Evolutionary conservation across 2,113 vertebrate genomes (phyloP), one percentile per base, ranked within the genome.

Genomic region (Cephalophus harveyi): DNA sequence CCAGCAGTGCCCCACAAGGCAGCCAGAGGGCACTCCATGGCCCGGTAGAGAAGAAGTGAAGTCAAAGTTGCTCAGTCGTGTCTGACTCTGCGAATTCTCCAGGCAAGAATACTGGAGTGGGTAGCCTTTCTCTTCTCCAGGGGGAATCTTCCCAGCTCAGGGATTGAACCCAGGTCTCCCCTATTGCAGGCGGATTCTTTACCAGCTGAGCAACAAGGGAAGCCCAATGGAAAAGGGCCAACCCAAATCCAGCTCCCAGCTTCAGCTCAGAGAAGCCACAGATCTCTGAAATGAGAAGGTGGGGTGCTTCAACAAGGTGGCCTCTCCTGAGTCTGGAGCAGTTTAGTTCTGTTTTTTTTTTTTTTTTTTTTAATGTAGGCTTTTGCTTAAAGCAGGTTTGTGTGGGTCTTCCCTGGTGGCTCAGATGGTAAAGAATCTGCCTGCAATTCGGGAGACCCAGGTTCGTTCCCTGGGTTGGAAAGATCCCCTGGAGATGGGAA

Each of bases 1-100:
- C 19, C 6, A 3, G 1, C 14, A 48, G 13, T 2, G 25, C 4
- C 19, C 19, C 27, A 13, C 5, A 0, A 1, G 86, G 36, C 27
- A 36, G 57, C 59, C 30, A 28, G 87, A 52, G 33, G 54, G 14
- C 33, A 1, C 16, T 40, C 74, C 14, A 1, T 2, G n/a, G 36
- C 33, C 9, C 88, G 12, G 0, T 36, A n/a, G 74, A n/a, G 19
- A 27, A 59, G 50, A n/a, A 71, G 67, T 40, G 67, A 40, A 40
- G 64, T 36, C n/a, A 6, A 11, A 36, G 67, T 6, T 40, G 67
- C 67, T 40, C n/a, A 6, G 67, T 71, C 2, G 1, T 23, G 67
- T 40, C n/a, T 0, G 2, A 71, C n/a, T 23, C 1, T 71, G 67
- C 0, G n/a, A 71, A 40, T 71, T 71, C 67, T 71, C 67, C 67